Evolutionary conservation across 2,797 vertebrate species (phyloP), one percentile per base, ranked within the genome.

Genomic region (Argya squamiceps): DNA sequence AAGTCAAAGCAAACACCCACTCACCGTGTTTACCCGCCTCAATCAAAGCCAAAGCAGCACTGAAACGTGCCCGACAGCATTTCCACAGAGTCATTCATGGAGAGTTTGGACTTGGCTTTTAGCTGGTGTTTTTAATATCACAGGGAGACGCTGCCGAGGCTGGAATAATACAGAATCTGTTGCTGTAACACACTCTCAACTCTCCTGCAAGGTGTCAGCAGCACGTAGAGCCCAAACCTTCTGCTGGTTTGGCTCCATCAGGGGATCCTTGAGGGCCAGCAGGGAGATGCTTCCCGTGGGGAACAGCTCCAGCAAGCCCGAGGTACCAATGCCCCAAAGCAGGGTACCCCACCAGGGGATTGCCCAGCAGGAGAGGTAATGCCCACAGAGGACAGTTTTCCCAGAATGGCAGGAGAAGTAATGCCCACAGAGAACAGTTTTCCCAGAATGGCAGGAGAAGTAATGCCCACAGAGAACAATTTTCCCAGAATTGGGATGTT

Each of bases 1-100:
- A 88, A 94, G 87, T 92, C 89, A 91, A 93, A 93, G 92, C 96
- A 94, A 95, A 92, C 92, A 75, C 84, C 86, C 77, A 43, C 91
- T 93, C 79, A 36, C 44, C 2, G 6, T 71, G 69, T 88, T 94
- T 91, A 92, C 93, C n/a, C 10, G 0, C 47, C 73, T 26, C 78
- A 94, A 89, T 59, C 87, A 65, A 89, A 93, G 93, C 84, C 96
- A 81, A 67, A 56, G 87, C 79, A 80, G 78, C 76, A n/a, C 73
- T 52, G 27, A 71, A 94, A 84, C 3, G 50, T 19, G 18, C 91
- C 89, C 10, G 3, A 69, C 93, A 92, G 74, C 91, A n/a, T 59
- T 96, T 96, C 89, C 95, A 93, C 73, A 1, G 87, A 91, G 73
- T 4, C 91, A 82, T 95, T 92, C 95, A 91, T 67, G 2, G 43